Base-by-base conservation (phyloP, 35 echinoderm and acorn worm genomes). In the Stichopus chloronotus region DNA sequence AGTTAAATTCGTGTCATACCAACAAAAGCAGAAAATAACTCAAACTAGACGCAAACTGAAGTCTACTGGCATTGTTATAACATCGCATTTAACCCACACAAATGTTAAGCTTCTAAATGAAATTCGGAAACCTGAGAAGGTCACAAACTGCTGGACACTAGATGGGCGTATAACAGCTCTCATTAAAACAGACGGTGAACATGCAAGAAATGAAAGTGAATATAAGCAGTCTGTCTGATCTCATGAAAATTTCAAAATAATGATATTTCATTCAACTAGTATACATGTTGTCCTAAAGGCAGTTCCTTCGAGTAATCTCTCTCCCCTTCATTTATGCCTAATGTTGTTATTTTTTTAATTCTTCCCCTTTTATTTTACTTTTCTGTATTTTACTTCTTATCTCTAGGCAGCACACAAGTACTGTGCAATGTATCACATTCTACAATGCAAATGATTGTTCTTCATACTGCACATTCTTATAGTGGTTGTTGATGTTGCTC, bases 91-190 rank as follows among this genome's bases (percentile, higher is more conserved):
- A 81, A 81, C 78, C 23, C 78, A 5, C 10, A 52, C 30, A 43
- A 43, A 43, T 43, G 30, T 43, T 43, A 43, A 43, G 30, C 30
- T 43, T 43, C 30, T 43, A 43, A 43, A 43, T 43, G 30, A 43
- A 43, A 43, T 43, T 43, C 30, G 30, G 30, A 14, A 81, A 25
- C 9, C 1, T 11, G 23, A 17, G 25, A 12, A 81, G 78, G 78
- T 81, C 19, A 81, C 19, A 23, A 81, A 81, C 78, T 81, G 78
- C 25, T 81, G 78, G 78, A 81, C 78, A 25, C 43, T 81, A 81
- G 78, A 81, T 52, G 78, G 78, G 5, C 43, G 78, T 9, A 81
- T 81, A 81, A 81, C 23, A 81, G 78, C 11, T 4, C 65, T 71
- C 65, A 4, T 71, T 71, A 81, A 81, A 5, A 81, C 5, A 1